Conservation (phyloP, 2,888 invertebrate genomes). For the Oxyteleia sp. region DNA sequence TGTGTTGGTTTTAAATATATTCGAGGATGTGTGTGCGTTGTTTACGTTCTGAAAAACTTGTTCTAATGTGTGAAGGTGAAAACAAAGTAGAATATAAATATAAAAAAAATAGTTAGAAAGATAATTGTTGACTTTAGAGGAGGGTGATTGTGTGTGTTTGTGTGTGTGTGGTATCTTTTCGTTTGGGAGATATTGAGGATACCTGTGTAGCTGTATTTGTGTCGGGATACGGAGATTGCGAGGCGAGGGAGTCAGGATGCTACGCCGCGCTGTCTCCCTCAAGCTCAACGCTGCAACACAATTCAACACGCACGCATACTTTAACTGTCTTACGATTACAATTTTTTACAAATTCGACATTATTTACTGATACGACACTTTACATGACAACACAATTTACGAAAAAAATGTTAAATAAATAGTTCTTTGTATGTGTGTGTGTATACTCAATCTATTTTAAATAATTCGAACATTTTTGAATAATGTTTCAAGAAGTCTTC, state of each 20-base stretch:
- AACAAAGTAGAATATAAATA: too few species aligned
- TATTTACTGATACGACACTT: constrained; percentile 9
- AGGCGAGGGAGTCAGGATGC: constrained; percentile 81
- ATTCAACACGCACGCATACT: constrained; percentile 86
- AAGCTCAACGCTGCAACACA: constrained; percentile 88
- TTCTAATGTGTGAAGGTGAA: too few species aligned
- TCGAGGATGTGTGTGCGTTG: too few species aligned
- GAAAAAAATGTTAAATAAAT: too few species aligned
- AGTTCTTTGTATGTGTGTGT: too few species aligned
- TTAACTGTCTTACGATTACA: constrained; percentile 42
- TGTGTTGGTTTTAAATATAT: too few species aligned
- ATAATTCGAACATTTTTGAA: too few species aligned
- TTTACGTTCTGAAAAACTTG: too few species aligned
- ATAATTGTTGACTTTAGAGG: too few species aligned
- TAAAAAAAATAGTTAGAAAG: too few species aligned
- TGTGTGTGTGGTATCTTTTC: constrained; percentile 4
- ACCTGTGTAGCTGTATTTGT: constrained; percentile 7
- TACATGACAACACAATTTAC: neutral
- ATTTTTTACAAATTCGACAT: constrained; percentile 14
- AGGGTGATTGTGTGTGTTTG: constrained; percentile 67
- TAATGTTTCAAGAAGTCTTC: too few species aligned
- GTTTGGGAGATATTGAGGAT: constrained; percentile 18
- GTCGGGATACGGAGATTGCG: constrained; percentile 52
- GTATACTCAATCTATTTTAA: too few species aligned
- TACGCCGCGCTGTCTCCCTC: constrained; percentile 88